These are phyloP conservation scores for Tetraodon nigroviridis DNA, from an alignment of 2,113 vertebrate genomes.

Conservation along the genomic window DNA sequence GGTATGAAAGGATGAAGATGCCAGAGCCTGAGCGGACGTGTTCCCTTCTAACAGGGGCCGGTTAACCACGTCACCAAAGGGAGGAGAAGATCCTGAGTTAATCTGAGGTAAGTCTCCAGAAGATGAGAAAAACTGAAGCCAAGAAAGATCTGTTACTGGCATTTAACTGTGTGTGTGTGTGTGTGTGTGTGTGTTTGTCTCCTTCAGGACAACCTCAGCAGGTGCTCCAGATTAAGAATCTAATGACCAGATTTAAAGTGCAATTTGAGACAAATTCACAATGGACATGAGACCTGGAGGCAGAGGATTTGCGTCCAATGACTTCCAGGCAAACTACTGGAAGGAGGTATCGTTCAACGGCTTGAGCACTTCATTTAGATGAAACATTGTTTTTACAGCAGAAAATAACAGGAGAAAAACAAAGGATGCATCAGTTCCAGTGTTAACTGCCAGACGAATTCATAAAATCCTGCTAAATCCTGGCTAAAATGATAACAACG, in stretches of 20 bases:
- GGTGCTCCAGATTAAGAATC: constrained; percentile 5
- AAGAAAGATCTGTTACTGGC: not conserved
- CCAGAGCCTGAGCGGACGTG: not conserved
- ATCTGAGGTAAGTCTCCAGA: constrained; percentile 44
- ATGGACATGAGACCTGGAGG: constrained; percentile 8
- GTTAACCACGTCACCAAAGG: constrained; percentile 27
- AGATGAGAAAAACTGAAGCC: constrained; percentile 12
- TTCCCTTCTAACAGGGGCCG: not conserved
- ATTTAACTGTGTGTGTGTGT: not conserved
- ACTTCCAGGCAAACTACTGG: not conserved
- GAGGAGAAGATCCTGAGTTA: constrained; percentile 52
- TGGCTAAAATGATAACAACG: not conserved
- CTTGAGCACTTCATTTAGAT: not conserved
- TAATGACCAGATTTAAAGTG: constrained; percentile 38
- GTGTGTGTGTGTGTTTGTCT: not conserved
- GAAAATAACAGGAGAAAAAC: not conserved
- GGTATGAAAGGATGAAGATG: not conserved
- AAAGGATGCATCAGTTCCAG: not conserved
- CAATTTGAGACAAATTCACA: constrained; percentile 18
- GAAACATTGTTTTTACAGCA: not conserved
- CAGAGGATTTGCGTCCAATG: not conserved
- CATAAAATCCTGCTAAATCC: not conserved
- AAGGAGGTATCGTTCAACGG: not conserved
- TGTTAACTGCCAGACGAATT: not conserved
- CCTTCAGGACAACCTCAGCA: no score